phyloP scores from a whole-genome alignment of 2,113 vertebrate genomes.

The Limnothrissa miodon region DNA sequence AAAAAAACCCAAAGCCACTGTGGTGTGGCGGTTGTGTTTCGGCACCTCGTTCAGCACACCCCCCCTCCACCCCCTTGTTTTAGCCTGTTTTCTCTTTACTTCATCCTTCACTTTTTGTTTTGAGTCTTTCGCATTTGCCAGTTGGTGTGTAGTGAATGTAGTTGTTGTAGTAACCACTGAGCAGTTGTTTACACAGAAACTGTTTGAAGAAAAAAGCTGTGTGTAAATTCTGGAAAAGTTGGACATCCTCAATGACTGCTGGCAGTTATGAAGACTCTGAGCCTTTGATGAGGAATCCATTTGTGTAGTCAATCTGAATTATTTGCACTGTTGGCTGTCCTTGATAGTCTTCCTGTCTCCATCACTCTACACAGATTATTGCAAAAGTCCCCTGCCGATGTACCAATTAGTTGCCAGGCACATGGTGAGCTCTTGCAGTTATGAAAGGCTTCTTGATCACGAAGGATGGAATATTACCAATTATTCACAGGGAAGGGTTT shows the following conservation, averaged over 20 bases:
- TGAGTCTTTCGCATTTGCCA: background rate
- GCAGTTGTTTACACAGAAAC: background rate
- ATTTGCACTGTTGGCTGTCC: background rate
- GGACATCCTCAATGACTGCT: background rate
- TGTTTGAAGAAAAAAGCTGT: background rate
- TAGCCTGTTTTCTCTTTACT: background rate
- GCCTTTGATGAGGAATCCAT: conserved; percentile 11
- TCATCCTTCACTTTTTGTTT: background rate
- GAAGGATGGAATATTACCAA: background rate
- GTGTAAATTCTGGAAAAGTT: background rate
- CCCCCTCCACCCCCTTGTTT: background rate
- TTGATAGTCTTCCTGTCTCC: background rate
- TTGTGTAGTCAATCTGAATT: background rate
- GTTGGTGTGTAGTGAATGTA: background rate
- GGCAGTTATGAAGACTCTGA: background rate
- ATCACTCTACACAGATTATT: background rate
- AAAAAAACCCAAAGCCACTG: background rate
- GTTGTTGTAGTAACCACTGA: no score
- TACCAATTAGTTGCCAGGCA: background rate
- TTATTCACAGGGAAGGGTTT: background rate
- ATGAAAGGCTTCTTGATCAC: background rate
- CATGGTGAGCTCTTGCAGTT: background rate
- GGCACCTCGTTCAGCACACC: background rate
- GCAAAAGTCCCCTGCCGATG: background rate
- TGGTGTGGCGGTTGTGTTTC: conserved; percentile 22